Evolutionary conservation across 2,113 vertebrate genomes (phyloP), one percentile per base, ranked within the genome.

Genomic region (Heliornis fulica): DNA sequence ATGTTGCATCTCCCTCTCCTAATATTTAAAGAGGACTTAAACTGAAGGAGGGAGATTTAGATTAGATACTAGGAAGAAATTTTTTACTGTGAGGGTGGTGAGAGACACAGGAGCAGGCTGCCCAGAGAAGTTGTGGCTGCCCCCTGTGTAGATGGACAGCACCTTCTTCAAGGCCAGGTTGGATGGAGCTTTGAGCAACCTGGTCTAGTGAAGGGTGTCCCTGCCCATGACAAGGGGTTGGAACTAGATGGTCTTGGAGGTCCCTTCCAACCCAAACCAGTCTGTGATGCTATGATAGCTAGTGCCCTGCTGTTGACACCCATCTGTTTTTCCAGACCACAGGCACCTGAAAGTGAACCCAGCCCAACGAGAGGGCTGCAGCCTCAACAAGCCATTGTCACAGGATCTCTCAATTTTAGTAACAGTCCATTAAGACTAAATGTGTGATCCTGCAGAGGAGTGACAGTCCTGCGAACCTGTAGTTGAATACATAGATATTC

Each of bases 341-440:
- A 69, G 86, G 76, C 56, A 93, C 83, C 94, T 90, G 91, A 77
- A 90, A 63, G 76, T 81, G 93, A 94, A 92, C 89, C 94, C 60
- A 64, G 83, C 56, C 51, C 83, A 64, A 96, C 86, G 54, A 1
- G 94, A 87, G 94, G 89, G 86, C 72, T 71, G 77, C 83, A 86
- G 36, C 51, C 66, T 90, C 41, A 18, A 50, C 41, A 59, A 71
- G 57, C 69, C 43, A 2, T 59, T 90, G 76, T 89, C 60, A 68
- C 46, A 18, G 56, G 69, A 40, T 66, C 16, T 79, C 61, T 64
- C 75, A 87, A 25, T 78, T 96, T 94, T 90, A 90, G 94, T 60
- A 91, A 64, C 83, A 92, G 43, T 63, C 38, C 77, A 91, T 94
- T 91, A 95, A 64, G 51, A 66, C 60, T 78, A 60, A 74, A 46